These are phyloP conservation scores for Microchrysa polita DNA, from an alignment of 2,888 invertebrate species.

Conservation along the genomic window DNA sequence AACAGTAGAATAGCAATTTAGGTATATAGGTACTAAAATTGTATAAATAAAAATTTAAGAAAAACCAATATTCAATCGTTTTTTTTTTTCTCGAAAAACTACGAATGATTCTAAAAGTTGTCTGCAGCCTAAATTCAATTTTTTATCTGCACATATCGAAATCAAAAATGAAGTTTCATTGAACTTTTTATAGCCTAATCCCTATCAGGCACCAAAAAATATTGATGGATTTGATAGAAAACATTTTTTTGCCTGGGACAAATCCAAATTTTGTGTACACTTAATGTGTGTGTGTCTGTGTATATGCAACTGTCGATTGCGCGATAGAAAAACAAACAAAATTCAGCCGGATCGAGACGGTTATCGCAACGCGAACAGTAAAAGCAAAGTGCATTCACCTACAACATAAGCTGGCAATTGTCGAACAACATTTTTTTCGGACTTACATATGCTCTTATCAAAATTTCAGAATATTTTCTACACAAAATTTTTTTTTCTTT, in stretches of 20 bases:
- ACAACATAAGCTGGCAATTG: conserved; percentile 37
- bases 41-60: no score
- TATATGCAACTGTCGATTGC: conserved; percentile 24
- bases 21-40: no score
- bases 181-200: conserved; percentile 10
- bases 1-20: no score
- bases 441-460: conserved; percentile 36
- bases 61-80: neutral
- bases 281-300: neutral
- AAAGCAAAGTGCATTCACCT: conserved; percentile 44
- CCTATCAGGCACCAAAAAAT: neutral
- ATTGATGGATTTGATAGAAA: conserved; percentile 14
- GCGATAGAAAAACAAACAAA: conserved; percentile 37
- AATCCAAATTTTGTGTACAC: neutral
- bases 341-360: conserved; percentile 21
- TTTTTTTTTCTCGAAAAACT: no score
- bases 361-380: conserved; percentile 43
- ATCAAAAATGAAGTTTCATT: conserved; percentile 21
- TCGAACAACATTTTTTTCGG: conserved; percentile 30
- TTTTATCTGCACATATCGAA: conserved; percentile 9
- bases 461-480: conserved; percentile 19
- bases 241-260: conserved; percentile 5
- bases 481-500: conserved; percentile 4
- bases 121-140: neutral
- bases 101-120: no score